Percentiles rank a stretch among this genome's conserved stretches.
These are phyloP conservation scores for Bergia puertoricense DNA, from an alignment of 92 coral and sea anemone species.

Conservation along the genomic window DNA sequence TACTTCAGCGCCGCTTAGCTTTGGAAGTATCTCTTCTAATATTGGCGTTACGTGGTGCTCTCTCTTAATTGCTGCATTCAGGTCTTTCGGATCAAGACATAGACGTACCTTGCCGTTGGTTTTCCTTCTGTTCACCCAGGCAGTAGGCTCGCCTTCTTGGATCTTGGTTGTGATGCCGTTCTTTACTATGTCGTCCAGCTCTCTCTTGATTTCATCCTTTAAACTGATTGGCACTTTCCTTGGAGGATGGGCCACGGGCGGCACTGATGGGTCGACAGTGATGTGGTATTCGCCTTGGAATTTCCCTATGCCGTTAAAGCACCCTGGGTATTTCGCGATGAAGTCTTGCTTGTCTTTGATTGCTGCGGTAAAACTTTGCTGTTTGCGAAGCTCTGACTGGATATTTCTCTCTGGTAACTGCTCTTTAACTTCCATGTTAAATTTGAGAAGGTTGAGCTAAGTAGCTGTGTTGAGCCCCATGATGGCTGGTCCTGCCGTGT, in stretches of 20 bases:
- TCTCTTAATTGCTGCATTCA: slow-evolving; percentile 45
- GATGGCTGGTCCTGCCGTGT: neutral
- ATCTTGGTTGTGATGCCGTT: neutral
- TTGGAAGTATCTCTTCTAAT: slow-evolving; percentile 18
- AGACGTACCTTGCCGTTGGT: slow-evolving; percentile 41
- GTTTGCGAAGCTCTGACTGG: neutral
- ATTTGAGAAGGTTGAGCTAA: neutral
- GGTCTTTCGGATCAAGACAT: slow-evolving; percentile 22
- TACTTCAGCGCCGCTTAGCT: slow-evolving; percentile 46
- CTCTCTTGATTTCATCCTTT: slow-evolving; percentile 59
- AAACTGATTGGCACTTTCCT: slow-evolving; percentile 54
- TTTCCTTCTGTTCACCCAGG: slow-evolving; percentile 35
- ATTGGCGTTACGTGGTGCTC: slow-evolving; percentile 47
- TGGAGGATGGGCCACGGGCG: slow-evolving; percentile 62
- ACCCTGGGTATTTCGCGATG: too few species aligned
- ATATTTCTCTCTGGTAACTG: neutral
- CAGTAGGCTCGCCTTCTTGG: slow-evolving; percentile 41
- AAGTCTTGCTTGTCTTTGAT: too few species aligned
- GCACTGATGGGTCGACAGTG: slow-evolving; percentile 47
- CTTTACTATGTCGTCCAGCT: slow-evolving; percentile 59
- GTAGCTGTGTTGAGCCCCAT: slow-evolving; percentile 15
- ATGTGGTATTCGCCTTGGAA: too few species aligned
- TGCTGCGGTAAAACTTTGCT: too few species aligned
- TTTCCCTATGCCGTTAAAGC: too few species aligned
- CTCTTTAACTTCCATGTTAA: neutral